These are phyloP conservation scores for Drosophila pallidifrons DNA, from an alignment of 1,140 invertebrate species.

Conservation along the genomic window DNA sequence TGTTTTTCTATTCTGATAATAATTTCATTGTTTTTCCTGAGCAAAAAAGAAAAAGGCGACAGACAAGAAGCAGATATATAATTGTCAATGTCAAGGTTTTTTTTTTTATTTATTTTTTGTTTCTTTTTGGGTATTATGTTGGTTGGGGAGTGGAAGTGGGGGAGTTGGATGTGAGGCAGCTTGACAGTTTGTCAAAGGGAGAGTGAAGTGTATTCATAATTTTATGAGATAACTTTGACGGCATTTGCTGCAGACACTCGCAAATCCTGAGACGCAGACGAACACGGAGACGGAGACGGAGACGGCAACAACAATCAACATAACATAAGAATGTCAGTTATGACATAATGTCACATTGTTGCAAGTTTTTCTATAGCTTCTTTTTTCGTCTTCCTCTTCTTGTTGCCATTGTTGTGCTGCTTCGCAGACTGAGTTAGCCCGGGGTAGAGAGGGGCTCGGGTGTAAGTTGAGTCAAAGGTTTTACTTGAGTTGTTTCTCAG, in stretches of 20 bases:
- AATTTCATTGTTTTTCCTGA: background rate
- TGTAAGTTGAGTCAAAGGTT: slow-evolving; percentile 33
- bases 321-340: slow-evolving; percentile 44
- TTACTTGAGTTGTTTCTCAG: slow-evolving; percentile 23
- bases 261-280: slow-evolving; percentile 10
- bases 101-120: slow-evolving; percentile 8
- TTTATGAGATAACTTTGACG: slow-evolving; percentile 54
- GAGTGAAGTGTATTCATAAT: slow-evolving; percentile 54
- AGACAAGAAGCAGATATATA: background rate
- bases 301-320: slow-evolving; percentile 13
- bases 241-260: slow-evolving; percentile 33
- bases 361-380: slow-evolving; percentile 30
- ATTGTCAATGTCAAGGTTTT: slow-evolving; percentile 30
- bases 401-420: slow-evolving; percentile 17
- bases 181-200: slow-evolving; percentile 28
- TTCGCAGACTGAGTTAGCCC: background rate
- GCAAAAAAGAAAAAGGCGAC: background rate
- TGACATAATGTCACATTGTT: slow-evolving; percentile 65
- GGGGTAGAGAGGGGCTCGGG: background rate
- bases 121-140: background rate
- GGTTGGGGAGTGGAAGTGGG: background rate
- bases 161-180: background rate
- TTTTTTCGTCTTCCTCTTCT: background rate
- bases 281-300: too few species aligned
- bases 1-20: background rate